phyloP scores from a whole-genome alignment of 2,113 vertebrate species.

The Chrysochloris asiatica region DNA sequence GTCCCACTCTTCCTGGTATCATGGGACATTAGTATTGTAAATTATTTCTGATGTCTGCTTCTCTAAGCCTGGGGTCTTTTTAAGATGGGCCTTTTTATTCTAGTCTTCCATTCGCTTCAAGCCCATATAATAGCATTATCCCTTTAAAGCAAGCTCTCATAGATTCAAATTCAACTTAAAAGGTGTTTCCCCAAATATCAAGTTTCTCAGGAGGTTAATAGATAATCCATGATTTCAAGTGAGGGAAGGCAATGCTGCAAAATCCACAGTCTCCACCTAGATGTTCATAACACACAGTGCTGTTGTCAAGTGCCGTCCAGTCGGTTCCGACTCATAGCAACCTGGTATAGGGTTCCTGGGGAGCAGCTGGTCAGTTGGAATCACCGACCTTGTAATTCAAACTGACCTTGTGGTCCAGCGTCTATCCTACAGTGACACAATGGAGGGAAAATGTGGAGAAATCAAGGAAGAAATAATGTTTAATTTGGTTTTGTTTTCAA shows the following conservation, averaged over 20 bases:
- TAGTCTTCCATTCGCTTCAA: not conserved
- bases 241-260: not conserved
- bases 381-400: no score
- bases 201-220: not conserved
- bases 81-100: not conserved
- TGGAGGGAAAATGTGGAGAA: conserved; percentile 10
- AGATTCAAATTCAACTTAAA: conserved; percentile 7
- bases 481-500: conserved; percentile 18
- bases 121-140: not conserved
- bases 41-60: not conserved
- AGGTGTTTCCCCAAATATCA: not conserved
- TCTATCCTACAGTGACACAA: no score
- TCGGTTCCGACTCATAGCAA: no score
- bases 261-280: not conserved
- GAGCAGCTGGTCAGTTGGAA: no score
- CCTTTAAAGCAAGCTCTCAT: not conserved
- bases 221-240: not conserved
- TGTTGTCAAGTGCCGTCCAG: no score
- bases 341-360: no score
- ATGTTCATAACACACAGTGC: not conserved
- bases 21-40: not conserved
- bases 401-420: no score
- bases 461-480: conserved; percentile 30
- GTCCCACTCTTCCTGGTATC: not conserved
- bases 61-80: not conserved